A percentile compares a stretch with the other conserved stretches of the same genome.
Conservation (phyloP, 2,113 vertebrate species). For the Petaurus breviceps region DNA sequence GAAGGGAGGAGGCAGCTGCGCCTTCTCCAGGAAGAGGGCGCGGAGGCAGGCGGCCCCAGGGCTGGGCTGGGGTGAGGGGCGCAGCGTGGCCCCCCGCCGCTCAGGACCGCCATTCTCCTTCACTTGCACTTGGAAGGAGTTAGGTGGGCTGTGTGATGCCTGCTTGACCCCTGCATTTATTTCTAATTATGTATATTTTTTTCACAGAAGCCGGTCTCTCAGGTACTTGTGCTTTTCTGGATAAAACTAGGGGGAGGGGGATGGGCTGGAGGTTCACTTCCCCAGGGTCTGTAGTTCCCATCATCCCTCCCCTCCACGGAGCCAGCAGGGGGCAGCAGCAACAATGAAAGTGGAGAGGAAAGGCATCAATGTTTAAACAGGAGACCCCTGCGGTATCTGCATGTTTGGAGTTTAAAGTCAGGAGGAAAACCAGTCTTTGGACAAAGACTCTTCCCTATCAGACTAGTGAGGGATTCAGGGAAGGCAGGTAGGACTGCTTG, state of each 20-base stretch:
- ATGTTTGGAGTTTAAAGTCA: background rate
- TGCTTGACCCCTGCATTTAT: background rate
- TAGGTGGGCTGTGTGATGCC: background rate
- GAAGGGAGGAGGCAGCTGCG: conserved; percentile 91
- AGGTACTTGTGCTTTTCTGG: background rate
- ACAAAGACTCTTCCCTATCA: background rate
- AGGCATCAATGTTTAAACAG: background rate
- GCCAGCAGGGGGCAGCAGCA: background rate
- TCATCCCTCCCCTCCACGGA: background rate
- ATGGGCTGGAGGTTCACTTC: background rate
- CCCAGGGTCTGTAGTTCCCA: no score
- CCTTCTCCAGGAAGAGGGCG: background rate
- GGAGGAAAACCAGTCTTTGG: background rate
- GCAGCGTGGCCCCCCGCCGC: background rate
- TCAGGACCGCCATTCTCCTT: background rate
- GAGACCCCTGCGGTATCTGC: background rate
- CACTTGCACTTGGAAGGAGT: background rate
- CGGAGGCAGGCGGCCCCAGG: accelerated
- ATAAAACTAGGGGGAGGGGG: background rate
- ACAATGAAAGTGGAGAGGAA: background rate
- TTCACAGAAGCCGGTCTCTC: background rate
- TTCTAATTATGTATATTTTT: background rate
- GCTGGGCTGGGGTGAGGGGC: background rate
- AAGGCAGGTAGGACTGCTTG: background rate
- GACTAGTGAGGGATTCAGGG: no score